phyloP scores from a whole-genome alignment of 2,888 invertebrate species.

The Amiota mariae region DNA sequence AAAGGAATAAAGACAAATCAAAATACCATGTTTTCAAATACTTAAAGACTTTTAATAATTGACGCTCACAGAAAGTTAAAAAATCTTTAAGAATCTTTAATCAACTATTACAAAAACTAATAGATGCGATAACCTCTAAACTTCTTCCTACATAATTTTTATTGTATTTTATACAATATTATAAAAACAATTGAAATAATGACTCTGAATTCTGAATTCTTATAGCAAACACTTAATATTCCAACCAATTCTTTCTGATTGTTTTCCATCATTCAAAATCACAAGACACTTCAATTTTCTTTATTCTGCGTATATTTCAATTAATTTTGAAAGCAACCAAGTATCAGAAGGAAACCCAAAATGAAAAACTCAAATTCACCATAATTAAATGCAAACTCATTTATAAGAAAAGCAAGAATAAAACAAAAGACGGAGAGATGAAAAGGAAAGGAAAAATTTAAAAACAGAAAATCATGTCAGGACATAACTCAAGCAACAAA shows the following conservation, averaged over 20 bases:
- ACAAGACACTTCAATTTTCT: background rate
- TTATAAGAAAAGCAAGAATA: background rate
- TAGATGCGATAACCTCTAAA: no score
- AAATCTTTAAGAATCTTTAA: no score
- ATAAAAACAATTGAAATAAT: no score
- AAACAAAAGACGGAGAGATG: background rate
- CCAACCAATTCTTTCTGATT: background rate
- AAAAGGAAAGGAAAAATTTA: background rate
- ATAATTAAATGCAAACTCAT: constrained; percentile 15
- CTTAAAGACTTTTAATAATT: no score
- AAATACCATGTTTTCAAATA: no score
- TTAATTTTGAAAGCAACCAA: constrained; percentile 14
- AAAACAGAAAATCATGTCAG: constrained; percentile 1
- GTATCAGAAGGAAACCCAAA: background rate
- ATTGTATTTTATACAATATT: no score
- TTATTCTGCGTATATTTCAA: background rate
- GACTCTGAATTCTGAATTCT: no score
- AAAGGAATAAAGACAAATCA: no score
- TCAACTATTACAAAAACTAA: no score
- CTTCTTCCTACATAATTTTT: no score
- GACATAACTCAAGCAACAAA: background rate
- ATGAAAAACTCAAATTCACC: constrained; percentile 6
- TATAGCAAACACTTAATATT: no score
- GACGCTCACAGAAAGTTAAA: no score
- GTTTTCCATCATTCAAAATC: background rate